These are phyloP conservation scores for Parasteatoda tepidariorum DNA, from an alignment of 1,140 invertebrate genomes.

Conservation along the genomic window DNA sequence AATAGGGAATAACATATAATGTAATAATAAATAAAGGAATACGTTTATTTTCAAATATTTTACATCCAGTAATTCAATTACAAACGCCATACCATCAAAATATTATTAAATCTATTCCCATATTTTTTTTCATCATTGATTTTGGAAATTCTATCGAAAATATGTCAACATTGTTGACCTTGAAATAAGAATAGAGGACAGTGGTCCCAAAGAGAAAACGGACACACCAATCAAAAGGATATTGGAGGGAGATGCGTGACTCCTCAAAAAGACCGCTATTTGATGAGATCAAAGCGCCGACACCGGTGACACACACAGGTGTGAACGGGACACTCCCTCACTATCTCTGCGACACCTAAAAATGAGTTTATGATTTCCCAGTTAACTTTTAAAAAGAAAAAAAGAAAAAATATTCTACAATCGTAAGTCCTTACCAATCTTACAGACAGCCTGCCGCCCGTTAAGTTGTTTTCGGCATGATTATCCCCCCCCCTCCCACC, in stretches of 20 bases:
- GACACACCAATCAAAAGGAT: neutral
- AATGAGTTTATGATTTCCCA: constrained; percentile 52
- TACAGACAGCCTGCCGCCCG: constrained; percentile 40
- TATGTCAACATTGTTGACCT: no score
- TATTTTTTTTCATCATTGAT: no score
- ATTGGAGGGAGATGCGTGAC: neutral
- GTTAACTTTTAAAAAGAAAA: no score
- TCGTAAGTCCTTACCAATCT: neutral
- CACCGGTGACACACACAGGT: constrained; percentile 53
- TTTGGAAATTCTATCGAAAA: no score
- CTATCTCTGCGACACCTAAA: constrained; percentile 45
- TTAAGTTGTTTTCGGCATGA: neutral
- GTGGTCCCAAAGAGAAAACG: no score
- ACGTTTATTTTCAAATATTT: no score
- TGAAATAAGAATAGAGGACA: no score
- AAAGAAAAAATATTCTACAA: neutral
- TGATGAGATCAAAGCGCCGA: constrained; percentile 45
- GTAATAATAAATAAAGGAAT: no score
- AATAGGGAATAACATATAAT: no score
- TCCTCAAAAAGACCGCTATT: constrained; percentile 52
- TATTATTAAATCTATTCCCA: no score
- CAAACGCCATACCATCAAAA: no score
- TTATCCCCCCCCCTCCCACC: neutral
- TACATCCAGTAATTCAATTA: no score
- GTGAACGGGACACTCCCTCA: constrained; percentile 37